phyloP scores from a whole-genome alignment of 2,888 invertebrate species.

The Cryptocheilus praepositus region DNA sequence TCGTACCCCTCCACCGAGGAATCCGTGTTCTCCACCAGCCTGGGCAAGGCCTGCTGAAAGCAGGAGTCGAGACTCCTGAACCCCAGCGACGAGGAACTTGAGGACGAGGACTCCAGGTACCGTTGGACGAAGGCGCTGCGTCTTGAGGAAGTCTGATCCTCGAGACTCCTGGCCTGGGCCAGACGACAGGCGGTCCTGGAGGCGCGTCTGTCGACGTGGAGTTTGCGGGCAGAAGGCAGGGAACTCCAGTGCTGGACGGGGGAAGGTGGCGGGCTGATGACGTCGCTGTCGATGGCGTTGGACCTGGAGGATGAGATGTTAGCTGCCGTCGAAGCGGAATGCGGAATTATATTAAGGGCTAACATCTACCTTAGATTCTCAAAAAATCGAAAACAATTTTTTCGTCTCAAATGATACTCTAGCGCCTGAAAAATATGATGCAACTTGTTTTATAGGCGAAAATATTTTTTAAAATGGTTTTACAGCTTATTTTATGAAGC shows the following conservation, averaged over 20 bases:
- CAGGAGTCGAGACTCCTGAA: constrained; percentile 81
- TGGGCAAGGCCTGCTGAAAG: constrained; percentile 76
- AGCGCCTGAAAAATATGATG: too few species aligned
- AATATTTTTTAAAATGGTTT: too few species aligned
- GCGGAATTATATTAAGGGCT: too few species aligned
- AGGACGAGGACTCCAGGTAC: constrained; percentile 77
- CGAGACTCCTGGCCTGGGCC: constrained; percentile 77
- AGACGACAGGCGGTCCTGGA: constrained; percentile 69
- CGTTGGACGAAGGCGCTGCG: constrained; percentile 79
- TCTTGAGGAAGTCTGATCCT: constrained; percentile 76
- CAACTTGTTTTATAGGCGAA: too few species aligned
- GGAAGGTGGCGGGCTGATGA: constrained; percentile 76
- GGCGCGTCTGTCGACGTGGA: too few species aligned
- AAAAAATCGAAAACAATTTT: too few species aligned
- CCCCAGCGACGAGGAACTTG: constrained; percentile 79
- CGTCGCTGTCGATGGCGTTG: constrained; percentile 77
- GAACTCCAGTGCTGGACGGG: constrained; percentile 73
- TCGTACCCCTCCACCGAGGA: constrained; percentile 78
- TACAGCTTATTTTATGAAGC: too few species aligned
- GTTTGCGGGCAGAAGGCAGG: too few species aligned
- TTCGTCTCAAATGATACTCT: too few species aligned
- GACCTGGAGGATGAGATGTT: too few species aligned
- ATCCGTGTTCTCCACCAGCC: constrained; percentile 77
- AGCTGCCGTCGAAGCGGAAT: too few species aligned
- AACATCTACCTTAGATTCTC: too few species aligned